Evolutionary conservation across 2,797 vertebrate genomes (phyloP).

Genomic region (Alauda arvensis): DNA sequence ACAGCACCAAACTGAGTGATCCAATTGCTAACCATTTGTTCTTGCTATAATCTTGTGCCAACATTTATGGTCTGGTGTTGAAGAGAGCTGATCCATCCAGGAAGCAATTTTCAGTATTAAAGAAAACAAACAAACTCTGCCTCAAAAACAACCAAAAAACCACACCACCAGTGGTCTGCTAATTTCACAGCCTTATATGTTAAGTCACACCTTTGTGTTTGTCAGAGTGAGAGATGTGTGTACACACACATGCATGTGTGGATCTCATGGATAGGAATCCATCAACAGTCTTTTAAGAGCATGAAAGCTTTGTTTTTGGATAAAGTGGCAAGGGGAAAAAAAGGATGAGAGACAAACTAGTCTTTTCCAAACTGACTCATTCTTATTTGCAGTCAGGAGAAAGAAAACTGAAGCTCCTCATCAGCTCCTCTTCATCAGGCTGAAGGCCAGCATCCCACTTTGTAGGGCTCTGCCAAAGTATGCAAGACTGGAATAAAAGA

Average conservation of each 20-base stretch:
- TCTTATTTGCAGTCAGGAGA: neutral
- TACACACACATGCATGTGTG: accelerated
- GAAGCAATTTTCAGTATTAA: neutral
- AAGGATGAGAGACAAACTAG: neutral
- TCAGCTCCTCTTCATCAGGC: too few species aligned
- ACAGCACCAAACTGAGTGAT: neutral
- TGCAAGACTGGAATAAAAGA: neutral
- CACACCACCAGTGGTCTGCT: neutral
- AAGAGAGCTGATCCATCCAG: neutral
- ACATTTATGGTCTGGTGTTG: neutral
- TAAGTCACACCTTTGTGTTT: neutral
- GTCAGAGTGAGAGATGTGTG: neutral
- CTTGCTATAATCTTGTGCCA: neutral
- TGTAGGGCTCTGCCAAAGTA: neutral
- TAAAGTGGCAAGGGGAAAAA: neutral
- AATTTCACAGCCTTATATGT: neutral
- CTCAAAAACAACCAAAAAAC: neutral
- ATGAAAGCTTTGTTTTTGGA: neutral
- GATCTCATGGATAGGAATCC: neutral
- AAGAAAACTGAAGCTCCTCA: neutral
- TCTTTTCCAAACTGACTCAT: neutral
- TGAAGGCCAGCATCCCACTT: neutral
- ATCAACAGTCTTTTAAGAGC: neutral
- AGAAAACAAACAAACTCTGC: neutral
- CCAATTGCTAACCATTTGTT: neutral